Conservation (phyloP, 2,113 vertebrate genomes). For the Coptodon bakossiorum region DNA sequence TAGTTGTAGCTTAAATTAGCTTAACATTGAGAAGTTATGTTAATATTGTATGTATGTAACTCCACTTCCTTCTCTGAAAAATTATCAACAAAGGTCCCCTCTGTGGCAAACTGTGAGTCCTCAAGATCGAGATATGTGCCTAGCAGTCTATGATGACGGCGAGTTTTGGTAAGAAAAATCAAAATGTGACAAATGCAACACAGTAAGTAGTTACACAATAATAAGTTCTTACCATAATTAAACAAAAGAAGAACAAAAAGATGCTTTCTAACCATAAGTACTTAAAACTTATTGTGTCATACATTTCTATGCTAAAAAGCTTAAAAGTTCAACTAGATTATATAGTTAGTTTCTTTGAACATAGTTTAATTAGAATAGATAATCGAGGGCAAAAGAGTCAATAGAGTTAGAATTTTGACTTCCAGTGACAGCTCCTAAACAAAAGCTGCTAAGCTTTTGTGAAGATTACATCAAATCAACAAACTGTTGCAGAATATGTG, state of each 20-base stretch:
- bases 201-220: neutral
- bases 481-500: neutral
- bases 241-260: neutral
- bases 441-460: neutral
- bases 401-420: neutral
- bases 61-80: neutral
- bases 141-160: slow-evolving; percentile 39
- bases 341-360: neutral
- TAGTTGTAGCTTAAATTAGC: neutral
- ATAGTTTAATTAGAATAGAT: neutral
- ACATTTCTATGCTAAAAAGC: neutral
- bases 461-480: neutral
- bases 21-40: neutral
- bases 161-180: slow-evolving; percentile 68
- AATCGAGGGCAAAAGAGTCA: neutral
- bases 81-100: slow-evolving; percentile 24
- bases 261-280: neutral
- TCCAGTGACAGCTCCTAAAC: neutral
- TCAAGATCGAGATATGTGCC: slow-evolving; percentile 35
- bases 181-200: neutral
- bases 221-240: neutral
- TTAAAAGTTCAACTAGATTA: neutral
- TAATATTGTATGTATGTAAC: neutral
- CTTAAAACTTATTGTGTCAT: neutral
- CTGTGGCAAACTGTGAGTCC: slow-evolving; percentile 59